A percentile compares a stretch with the other conserved stretches of the same genome.
Conservation (phyloP, 2,888 invertebrate genomes). For the Digitonthophagus gazella region DNA sequence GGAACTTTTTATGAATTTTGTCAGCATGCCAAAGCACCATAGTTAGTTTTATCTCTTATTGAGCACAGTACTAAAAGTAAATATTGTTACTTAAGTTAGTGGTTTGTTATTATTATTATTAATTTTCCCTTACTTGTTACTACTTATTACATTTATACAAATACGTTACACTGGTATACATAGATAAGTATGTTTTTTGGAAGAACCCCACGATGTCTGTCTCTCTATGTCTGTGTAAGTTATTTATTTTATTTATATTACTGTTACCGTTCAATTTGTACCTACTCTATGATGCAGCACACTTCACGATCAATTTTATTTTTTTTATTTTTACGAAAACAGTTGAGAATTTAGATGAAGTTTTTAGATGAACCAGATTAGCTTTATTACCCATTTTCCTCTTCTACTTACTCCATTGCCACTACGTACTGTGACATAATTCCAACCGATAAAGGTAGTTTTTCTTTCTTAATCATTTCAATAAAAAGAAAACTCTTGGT, state of each 20-base stretch:
- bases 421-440: not conserved
- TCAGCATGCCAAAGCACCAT: constrained; percentile 50
- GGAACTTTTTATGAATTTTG: constrained; percentile 20
- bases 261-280: constrained; percentile 17
- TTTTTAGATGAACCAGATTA: not conserved
- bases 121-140: constrained; percentile 32
- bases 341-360: too few species aligned
- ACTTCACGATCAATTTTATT: constrained; percentile 16
- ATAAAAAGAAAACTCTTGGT: not conserved
- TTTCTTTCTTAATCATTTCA: not conserved
- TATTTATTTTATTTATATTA: constrained; percentile 21
- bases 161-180: not conserved
- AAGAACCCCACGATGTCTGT: constrained; percentile 40
- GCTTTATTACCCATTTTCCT: not conserved
- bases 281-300: constrained; percentile 11
- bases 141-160: constrained; percentile 25
- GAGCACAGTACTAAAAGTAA: constrained; percentile 46
- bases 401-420: not conserved
- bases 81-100: constrained; percentile 34
- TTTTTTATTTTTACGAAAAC: constrained; percentile 19
- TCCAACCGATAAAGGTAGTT: not conserved
- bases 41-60: constrained; percentile 45
- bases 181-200: constrained; percentile 25
- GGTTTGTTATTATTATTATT: constrained; percentile 34
- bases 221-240: constrained; percentile 31